These are phyloP conservation scores for Leptocoma aspasia DNA, from an alignment of 2,113 vertebrate genomes.

Conservation along the genomic window DNA sequence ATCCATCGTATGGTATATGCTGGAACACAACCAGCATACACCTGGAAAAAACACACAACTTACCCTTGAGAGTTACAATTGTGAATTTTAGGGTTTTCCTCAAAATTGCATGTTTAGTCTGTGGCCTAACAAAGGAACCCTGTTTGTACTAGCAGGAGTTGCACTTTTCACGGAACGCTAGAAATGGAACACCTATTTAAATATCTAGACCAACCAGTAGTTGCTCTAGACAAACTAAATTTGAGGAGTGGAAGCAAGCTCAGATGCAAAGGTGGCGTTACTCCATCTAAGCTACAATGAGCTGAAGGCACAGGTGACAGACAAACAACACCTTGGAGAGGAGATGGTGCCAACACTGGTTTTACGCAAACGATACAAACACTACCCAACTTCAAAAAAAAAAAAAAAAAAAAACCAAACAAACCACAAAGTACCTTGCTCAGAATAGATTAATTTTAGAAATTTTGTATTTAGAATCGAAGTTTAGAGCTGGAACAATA, in stretches of 20 bases:
- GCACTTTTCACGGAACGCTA: background rate
- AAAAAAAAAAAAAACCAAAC: no score
- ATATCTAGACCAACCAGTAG: rapidly evolving
- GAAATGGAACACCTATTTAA: background rate
- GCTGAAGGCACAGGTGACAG: background rate
- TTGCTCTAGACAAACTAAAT: background rate
- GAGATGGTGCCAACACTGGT: background rate
- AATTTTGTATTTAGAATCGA: background rate
- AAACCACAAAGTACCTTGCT: rapidly evolving
- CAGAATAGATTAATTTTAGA: background rate
- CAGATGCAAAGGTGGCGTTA: background rate
- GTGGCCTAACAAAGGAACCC: background rate
- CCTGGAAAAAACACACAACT: background rate
- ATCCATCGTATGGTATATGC: background rate
- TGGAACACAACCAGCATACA: background rate
- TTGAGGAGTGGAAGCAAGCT: background rate
- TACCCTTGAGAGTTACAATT: background rate
- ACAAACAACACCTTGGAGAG: background rate
- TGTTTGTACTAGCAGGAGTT: background rate
- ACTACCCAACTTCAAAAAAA: background rate
- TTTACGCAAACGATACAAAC: background rate
- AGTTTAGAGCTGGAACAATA: background rate
- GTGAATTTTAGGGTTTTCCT: background rate
- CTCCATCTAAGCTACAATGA: background rate
- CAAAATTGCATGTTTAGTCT: background rate